These are phyloP conservation scores for Neotoma lepida DNA, from an alignment of 2,113 vertebrate genomes.

Conservation along the genomic window DNA sequence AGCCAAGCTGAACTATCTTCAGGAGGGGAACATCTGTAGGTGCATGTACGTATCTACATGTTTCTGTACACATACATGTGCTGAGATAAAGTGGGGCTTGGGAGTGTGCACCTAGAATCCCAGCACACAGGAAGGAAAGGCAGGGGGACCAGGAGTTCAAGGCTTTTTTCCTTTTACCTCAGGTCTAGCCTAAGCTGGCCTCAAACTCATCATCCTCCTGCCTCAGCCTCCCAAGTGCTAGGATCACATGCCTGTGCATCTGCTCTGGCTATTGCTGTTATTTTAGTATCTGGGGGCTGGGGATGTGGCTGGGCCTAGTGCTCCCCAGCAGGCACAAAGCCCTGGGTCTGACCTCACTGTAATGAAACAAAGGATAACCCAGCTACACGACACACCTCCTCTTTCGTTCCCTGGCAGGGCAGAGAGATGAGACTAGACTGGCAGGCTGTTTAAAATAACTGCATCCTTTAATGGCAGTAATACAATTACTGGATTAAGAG, in stretches of 20 bases:
- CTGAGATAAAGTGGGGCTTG: not conserved
- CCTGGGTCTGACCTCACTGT: not conserved
- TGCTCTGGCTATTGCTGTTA: not conserved
- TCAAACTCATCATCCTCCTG: not conserved
- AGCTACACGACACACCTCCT: not conserved
- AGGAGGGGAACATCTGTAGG: not conserved
- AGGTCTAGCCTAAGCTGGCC: not conserved
- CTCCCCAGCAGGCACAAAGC: not conserved
- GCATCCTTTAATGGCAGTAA: constrained; percentile 86
- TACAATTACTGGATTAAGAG: constrained; percentile 81
- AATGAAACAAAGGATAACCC: not conserved
- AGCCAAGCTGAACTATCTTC: not conserved
- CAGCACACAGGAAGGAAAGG: not conserved
- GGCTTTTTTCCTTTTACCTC: too few species aligned
- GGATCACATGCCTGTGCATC: not conserved
- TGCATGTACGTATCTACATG: not conserved
- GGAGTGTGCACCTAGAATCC: not conserved
- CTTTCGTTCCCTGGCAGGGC: not conserved
- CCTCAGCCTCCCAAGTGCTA: not conserved
- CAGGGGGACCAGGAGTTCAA: not conserved
- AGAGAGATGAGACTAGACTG: not conserved
- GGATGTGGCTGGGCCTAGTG: not conserved
- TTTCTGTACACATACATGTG: not conserved
- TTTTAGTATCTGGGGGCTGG: not conserved
- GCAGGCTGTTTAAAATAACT: constrained; percentile 81